Base-by-base conservation (phyloP, 2,797 vertebrate species). In the Lutjanus campechanus region DNA sequence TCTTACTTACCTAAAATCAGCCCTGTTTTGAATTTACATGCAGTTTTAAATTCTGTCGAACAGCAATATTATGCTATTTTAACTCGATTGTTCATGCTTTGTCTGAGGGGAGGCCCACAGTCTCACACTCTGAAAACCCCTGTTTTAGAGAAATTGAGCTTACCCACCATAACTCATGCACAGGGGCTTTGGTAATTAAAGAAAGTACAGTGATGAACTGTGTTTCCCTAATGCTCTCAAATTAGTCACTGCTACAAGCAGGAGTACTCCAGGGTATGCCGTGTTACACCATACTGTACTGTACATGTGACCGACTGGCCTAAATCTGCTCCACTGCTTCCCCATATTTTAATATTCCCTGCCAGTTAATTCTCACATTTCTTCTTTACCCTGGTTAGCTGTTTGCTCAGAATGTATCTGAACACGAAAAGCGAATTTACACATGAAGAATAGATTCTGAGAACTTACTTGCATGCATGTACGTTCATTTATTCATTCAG, bases 221-320 rank as follows among this genome's bases (percentile, higher is more conserved):
- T 81, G 74, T 86, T 89, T 90, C 79, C 79, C 81, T 64, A 75
- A 87, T 83, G 91, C 79, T 83, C 83, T 82, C 79, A 86, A 82
- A 94, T 93, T 81, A 84, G 87, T 92, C 89, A 92, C 71, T 73
- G 84, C 69, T 86, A 73, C 73, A 74, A 53, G 82, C 76, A 55
- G 68, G 58, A 60, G 72, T 46, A 70, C 84, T 82, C 86, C 60
- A 76, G 85, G 83, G 85, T 84, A 22, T 70, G 19, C 29, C 5
- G 64, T 36, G 69, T 73, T 79, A 76, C 69, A 63, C 55, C 11
- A 8, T 19, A 51, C 36, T 78, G 64, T 66, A 64, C 72, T 70
- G 69, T 78, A 72, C 85, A 79, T 87, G 87, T 80, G 86, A 85
- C 83, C 84, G 44, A 88, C 81, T 89, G 77, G 47, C 88, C 91